phyloP scores from a whole-genome alignment of 1,140 invertebrate genomes.

The Cardiocondyla obscurior region DNA sequence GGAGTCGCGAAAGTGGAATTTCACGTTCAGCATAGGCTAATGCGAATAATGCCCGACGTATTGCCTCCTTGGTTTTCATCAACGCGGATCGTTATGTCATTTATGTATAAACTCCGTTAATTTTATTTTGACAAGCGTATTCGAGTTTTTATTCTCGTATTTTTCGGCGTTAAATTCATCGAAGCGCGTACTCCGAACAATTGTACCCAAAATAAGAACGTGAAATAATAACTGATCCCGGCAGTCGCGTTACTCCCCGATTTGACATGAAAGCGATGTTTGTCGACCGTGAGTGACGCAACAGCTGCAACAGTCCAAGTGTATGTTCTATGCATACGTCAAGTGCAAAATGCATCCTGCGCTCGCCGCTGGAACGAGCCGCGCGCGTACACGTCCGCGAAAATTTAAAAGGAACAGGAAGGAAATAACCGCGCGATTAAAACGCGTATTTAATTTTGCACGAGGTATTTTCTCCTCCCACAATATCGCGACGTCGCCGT shows the following conservation, averaged over 20 bases:
- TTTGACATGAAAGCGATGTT: conserved; percentile 29
- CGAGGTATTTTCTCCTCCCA: background rate
- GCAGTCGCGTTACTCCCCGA: conserved; percentile 3
- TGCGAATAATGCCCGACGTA: background rate
- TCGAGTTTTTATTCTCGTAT: background rate
- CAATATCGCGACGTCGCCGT: background rate
- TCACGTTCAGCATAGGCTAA: conserved; percentile 16
- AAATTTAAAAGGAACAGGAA: background rate
- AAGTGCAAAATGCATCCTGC: conserved; percentile 12
- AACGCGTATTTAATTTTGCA: background rate
- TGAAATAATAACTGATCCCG: conserved; percentile 13
- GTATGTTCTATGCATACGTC: conserved; percentile 18
- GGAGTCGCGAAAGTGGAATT: background rate
- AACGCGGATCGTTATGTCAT: background rate
- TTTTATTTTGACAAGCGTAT: background rate
- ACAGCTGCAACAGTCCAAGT: conserved; percentile 25
- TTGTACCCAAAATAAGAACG: conserved; percentile 7
- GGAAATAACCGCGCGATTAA: conserved; percentile 25
- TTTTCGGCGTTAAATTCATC: background rate
- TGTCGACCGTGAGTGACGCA: conserved; percentile 32
- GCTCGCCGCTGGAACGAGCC: background rate
- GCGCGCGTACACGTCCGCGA: background rate
- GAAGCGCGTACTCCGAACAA: background rate
- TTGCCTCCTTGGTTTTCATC: background rate
- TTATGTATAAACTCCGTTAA: background rate